A percentile compares a stretch with the other conserved stretches of the same genome.
Conservation (phyloP, 2,888 invertebrate genomes). For the Acanthosepion lycidas region DNA sequence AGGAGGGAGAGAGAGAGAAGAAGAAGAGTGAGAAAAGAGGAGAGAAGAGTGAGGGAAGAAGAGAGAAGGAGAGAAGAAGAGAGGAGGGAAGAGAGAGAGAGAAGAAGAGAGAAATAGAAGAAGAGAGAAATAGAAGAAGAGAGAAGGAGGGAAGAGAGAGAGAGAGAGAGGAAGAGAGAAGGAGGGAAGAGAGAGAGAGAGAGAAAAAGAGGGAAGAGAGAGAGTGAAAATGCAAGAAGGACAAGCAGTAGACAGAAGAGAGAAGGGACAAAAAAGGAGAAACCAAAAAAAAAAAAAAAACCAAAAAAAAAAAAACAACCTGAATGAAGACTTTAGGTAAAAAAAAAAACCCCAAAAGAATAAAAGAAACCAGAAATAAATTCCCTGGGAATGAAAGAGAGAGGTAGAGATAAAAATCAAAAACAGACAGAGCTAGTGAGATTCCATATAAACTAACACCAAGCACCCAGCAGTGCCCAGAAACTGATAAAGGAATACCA, state of each 20-base stretch:
- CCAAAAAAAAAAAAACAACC: no score
- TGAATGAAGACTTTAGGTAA: neutral
- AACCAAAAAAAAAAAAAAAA: no score
- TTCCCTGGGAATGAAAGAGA: neutral
- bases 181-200: neutral
- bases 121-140: no score
- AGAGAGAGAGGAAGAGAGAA: neutral
- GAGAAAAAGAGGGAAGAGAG: neutral
- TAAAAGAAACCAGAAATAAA: neutral
- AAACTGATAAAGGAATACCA: no score
- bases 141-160: no score
- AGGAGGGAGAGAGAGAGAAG: neutral
- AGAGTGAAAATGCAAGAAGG: neutral
- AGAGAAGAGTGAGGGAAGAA: no score
- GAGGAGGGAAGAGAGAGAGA: neutral
- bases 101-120: neutral
- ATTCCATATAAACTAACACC: neutral
- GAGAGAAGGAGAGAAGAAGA: no score
- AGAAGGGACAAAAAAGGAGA: neutral
- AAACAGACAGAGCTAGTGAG: neutral
- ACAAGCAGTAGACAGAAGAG: no score
- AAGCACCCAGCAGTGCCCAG: neutral
- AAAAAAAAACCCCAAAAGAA: neutral
- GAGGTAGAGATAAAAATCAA: neutral
- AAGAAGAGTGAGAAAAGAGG: no score